These are phyloP conservation scores for Cepphus grylle DNA, from an alignment of 2,113 vertebrate species.

Conservation along the genomic window DNA sequence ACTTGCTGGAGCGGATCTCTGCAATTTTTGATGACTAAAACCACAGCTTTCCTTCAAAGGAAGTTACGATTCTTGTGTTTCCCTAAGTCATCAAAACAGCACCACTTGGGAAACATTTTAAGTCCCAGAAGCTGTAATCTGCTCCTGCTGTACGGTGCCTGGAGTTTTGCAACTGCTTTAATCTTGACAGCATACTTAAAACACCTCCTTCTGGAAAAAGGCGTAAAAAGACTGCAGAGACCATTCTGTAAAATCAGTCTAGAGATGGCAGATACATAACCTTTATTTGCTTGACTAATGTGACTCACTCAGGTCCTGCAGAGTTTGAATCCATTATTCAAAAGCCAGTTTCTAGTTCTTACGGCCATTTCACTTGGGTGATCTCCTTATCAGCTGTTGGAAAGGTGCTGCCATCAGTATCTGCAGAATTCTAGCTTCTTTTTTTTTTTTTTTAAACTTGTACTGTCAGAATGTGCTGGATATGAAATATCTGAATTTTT, in stretches of 20 bases:
- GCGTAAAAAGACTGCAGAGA: not conserved
- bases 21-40: not conserved
- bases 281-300: not conserved
- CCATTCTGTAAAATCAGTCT: not conserved
- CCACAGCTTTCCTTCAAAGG: not conserved
- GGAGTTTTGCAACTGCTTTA: not conserved
- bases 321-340: not conserved
- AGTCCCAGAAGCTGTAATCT: not conserved
- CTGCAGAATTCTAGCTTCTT: not conserved
- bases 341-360: fast-evolving
- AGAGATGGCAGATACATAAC: fast-evolving
- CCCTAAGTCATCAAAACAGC: not conserved
- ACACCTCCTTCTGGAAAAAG: not conserved
- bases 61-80: not conserved
- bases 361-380: fast-evolving
- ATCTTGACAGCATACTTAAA: not conserved
- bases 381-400: not conserved
- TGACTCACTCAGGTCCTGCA: not conserved
- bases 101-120: not conserved
- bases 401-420: not conserved
- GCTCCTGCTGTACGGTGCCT: not conserved
- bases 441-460: not conserved
- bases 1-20: not conserved
- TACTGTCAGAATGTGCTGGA: not conserved
- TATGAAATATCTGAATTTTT: not conserved